Evolutionary conservation across 2,113 vertebrate species (phyloP).

Genomic region (Myxocyprinus asiaticus): DNA sequence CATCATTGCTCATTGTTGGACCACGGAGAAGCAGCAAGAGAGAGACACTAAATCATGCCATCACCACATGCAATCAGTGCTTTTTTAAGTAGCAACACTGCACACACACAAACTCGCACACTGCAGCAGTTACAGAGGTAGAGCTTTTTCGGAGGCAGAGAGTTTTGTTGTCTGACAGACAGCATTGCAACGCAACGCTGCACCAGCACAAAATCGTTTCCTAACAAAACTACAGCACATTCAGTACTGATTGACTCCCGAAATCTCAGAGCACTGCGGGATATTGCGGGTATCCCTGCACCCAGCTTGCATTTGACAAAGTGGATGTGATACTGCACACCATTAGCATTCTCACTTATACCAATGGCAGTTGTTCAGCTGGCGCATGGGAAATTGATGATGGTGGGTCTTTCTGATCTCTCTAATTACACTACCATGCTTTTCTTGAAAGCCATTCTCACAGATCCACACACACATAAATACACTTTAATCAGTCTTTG

Average conservation of each 20-base stretch:
- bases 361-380: too few species aligned
- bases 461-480: constrained; percentile 21
- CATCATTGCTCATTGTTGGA: constrained; percentile 44
- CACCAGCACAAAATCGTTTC: constrained; percentile 44
- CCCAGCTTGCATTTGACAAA: not conserved
- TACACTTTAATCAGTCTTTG: constrained; percentile 31
- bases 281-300: constrained; percentile 1
- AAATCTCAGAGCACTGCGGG: constrained; percentile 20
- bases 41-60: not conserved
- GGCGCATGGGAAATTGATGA: not conserved
- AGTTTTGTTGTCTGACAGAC: constrained; percentile 27
- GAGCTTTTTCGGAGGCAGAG: constrained; percentile 3
- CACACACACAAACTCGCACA: constrained; percentile 28
- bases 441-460: not conserved
- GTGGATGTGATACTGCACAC: not conserved
- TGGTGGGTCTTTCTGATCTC: constrained; percentile 20
- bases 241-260: constrained; percentile 28
- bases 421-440: constrained; percentile 33
- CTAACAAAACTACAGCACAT: constrained; percentile 27
- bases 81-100: constrained; percentile 29
- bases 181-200: constrained; percentile 43
- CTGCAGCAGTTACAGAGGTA: constrained; percentile 42
- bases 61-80: constrained; percentile 40
- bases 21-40: constrained; percentile 3
- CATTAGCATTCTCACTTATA: too few species aligned